Evolutionary conservation across 53 echinoderm and acorn worm genomes (phyloP).

Genomic region (Antedon mediterranea): DNA sequence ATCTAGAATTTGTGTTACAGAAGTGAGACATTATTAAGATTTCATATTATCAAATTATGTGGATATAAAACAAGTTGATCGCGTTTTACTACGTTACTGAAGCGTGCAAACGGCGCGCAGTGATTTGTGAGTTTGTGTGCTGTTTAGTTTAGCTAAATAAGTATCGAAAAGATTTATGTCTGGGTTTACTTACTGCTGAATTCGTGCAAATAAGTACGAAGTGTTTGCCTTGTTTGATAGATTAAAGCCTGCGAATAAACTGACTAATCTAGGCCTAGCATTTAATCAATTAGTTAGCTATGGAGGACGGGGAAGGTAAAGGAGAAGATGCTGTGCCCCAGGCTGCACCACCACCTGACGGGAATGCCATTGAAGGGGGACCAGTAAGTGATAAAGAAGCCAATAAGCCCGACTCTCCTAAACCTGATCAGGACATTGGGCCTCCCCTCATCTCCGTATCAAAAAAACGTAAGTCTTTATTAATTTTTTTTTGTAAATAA

Average conservation of each 20-base stretch:
- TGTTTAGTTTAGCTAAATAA: neutral
- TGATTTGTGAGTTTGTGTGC: neutral
- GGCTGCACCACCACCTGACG: neutral
- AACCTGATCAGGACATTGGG: slow-evolving; percentile 85
- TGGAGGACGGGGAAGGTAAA: neutral
- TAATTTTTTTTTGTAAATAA: neutral
- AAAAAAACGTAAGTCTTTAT: slow-evolving; percentile 67
- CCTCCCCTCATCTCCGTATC: slow-evolving; percentile 74
- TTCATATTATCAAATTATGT: neutral
- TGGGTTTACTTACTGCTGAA: neutral
- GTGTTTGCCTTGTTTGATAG: neutral
- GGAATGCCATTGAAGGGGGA: neutral
- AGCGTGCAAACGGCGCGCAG: neutral
- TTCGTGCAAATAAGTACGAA: neutral
- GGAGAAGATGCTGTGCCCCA: neutral
- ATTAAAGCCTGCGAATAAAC: neutral
- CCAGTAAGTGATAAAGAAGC: slow-evolving; percentile 66
- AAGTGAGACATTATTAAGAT: neutral
- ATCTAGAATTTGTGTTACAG: neutral
- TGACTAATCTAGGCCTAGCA: neutral
- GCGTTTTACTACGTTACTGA: neutral
- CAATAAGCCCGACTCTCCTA: slow-evolving; percentile 91
- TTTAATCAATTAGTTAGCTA: neutral
- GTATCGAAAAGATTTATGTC: neutral
- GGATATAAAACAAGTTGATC: neutral